A percentile compares a stretch with the other conserved stretches of the same genome.
Evolutionary conservation across 2,888 invertebrate species (phyloP).

Genomic region (Tipula lateralis): DNA sequence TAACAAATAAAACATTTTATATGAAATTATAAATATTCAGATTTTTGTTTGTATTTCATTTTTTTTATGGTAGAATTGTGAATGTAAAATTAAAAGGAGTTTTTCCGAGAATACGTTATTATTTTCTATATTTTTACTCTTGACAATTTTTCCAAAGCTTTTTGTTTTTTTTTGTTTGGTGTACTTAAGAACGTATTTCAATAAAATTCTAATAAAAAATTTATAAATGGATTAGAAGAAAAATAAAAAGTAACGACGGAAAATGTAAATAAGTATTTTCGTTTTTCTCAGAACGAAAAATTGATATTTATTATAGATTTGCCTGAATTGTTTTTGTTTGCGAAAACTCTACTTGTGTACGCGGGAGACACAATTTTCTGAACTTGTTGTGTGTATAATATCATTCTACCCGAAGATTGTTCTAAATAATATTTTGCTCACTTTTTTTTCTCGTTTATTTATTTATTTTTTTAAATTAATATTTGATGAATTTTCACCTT

Average conservation of each 20-base stretch:
- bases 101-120: neutral
- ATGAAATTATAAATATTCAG: neutral
- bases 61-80: neutral
- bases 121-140: neutral
- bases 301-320: neutral
- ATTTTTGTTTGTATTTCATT: neutral
- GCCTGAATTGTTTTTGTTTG: neutral
- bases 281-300: neutral
- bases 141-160: neutral
- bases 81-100: neutral
- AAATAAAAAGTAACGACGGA: neutral
- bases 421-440: neutral
- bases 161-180: neutral
- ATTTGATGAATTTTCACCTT: constrained; percentile 24
- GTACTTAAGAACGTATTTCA: constrained; percentile 1
- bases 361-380: neutral
- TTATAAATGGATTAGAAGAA: neutral
- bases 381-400: neutral
- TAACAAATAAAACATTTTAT: neutral
- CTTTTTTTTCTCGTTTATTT: too few relatives aligned
- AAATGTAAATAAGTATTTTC: neutral
- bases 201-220: constrained; percentile 19
- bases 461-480: constrained; percentile 2
- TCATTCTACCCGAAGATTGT: neutral
- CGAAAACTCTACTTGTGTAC: neutral